Base-by-base conservation (phyloP, 2,113 vertebrate species). In the Periophthalmus modestus region DNA sequence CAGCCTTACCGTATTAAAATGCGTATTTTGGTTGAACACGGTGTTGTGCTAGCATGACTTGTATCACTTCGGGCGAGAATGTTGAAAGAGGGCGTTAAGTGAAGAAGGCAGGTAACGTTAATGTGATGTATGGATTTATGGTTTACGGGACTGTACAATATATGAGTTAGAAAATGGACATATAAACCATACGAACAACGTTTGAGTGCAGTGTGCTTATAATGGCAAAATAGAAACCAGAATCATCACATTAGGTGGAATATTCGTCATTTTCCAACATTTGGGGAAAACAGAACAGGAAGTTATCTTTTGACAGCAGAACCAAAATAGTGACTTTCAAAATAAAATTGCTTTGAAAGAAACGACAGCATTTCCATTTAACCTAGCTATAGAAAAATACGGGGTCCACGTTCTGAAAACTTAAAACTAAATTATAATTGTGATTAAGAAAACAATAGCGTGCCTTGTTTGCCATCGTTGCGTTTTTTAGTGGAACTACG, bases 1-100 rank as follows among this genome's bases (percentile, higher is more conserved):
- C 4, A 21, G 4, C 54, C 82, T 82, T 82, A 88, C 84, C 87
- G 87, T 76, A 5, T 39, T 13, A 0, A 34, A 62, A n/a, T 2
- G 15, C 24, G 0, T n/a, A 0, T 66, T 14, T 34, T 61, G 68
- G 16, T 24, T 39, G 34, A 0, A 9, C 52, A 3, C 0, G 66
- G 62, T 33, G 14, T 36, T 19, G 61, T 16, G 52, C 52, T 15
- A 71, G 47, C 7, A 34, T 23, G 12, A 76, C 71, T 68, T 39
- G 65, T 55, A 48, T 43, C 69, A 72, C 73, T 54, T 54, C 15
- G 12, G 52, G 43, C 15, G 12, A 73, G 21, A 84, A 75, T 71
- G 77, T 79, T 63, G 34, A 1, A 71, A 73, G 28, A 63, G 10
- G 43, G 80, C 68, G 74, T 36, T 43, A 78, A 73, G 54, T 16